Conservation (phyloP, 2,113 vertebrate species). For the Rissa tridactyla region DNA sequence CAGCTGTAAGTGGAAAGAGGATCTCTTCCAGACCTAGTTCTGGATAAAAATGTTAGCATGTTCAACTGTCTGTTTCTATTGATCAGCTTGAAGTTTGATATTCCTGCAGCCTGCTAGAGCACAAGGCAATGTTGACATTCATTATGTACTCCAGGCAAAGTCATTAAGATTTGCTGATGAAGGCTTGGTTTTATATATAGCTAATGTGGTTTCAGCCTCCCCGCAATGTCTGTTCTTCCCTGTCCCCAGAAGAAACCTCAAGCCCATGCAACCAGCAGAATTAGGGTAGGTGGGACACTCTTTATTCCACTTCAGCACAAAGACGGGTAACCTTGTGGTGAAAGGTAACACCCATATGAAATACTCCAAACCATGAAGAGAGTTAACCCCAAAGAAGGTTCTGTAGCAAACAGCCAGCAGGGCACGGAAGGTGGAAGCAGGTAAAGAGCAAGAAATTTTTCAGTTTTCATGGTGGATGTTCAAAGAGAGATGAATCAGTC, state of each 20-base stretch:
- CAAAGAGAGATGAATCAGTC: neutral
- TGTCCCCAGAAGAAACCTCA: neutral
- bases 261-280: neutral
- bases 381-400: neutral
- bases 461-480: neutral
- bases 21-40: neutral
- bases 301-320: neutral
- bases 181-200: neutral
- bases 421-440: neutral
- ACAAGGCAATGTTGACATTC: neutral
- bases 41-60: neutral
- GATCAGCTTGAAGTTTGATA: neutral
- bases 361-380: neutral
- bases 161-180: neutral
- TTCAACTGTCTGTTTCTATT: neutral
- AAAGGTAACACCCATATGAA: neutral
- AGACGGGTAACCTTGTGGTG: neutral
- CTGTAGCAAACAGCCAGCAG: neutral
- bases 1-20: neutral
- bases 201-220: neutral
- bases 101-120: neutral
- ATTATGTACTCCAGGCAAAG: neutral
- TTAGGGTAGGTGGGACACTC: neutral
- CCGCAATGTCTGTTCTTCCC: neutral
- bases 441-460: neutral